phyloP scores from a whole-genome alignment of 2,797 vertebrate genomes.

The Meriones psammophilus region DNA sequence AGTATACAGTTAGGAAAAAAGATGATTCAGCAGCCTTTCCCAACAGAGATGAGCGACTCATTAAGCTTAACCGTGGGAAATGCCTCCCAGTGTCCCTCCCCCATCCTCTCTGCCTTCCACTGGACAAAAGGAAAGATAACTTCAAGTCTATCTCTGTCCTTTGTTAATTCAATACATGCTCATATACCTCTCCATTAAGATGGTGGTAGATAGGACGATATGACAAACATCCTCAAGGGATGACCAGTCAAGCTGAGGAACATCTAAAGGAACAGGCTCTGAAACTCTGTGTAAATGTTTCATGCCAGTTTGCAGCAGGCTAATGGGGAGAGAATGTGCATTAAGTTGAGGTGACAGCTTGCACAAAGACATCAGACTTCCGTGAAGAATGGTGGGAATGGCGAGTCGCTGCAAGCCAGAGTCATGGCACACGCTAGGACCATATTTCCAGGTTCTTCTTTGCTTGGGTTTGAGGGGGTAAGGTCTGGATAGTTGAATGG shows the following conservation, averaged over 20 bases:
- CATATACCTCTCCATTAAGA: background rate
- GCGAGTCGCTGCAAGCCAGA: background rate
- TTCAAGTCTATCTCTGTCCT: constrained; percentile 50
- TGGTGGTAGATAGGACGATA: background rate
- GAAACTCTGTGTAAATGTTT: constrained; percentile 54
- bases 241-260: constrained; percentile 51
- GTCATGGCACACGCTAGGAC: background rate
- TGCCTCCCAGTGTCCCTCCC: constrained; percentile 54
- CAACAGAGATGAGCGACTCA: constrained; percentile 81
- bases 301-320: constrained; percentile 50
- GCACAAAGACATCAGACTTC: background rate
- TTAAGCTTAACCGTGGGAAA: constrained; percentile 84
- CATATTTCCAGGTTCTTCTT: background rate
- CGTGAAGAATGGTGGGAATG: background rate
- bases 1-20: constrained; percentile 68
- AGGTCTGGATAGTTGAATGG: background rate
- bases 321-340: constrained; percentile 22
- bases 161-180: constrained; percentile 38
- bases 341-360: background rate
- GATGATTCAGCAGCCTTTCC: constrained; percentile 84
- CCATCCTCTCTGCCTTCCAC: constrained; percentile 37
- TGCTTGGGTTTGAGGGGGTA: background rate
- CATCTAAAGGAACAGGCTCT: constrained; percentile 44
- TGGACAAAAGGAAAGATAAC: constrained; percentile 70
- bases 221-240: background rate